Base-by-base conservation (phyloP, 2,797 vertebrate genomes). In the Meriones psammophilus region DNA sequence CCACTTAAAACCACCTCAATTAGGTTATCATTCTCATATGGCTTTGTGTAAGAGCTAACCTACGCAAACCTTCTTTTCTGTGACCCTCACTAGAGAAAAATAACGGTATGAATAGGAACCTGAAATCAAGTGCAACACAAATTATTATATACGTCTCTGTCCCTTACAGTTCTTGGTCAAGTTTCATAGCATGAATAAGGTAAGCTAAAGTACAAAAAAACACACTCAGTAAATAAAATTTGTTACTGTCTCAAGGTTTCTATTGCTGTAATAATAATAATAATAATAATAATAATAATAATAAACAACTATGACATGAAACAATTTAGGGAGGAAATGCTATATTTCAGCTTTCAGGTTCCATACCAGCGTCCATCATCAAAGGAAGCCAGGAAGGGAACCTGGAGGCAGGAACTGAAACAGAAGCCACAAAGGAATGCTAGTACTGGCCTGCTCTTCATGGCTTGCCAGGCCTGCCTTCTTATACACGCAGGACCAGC, bases 101-200 rank as follows among this genome's bases (percentile, higher is more conserved):
- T 8, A 30, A 0, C n/a, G 33, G 13, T 4, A 30, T 56, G 39
- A 42, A 62, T 20, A 83, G 33, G 12, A 74, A 74, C 73, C 58
- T 33, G 66, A 77, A 86, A 90, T 28, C 26, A 88, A 60, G 2
- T 83, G 22, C 3, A 94, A 78, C 91, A n/a, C 24, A 97, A 89
- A 93, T 96, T 94, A 77, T 50, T 91, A 46, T n/a, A 84, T 90
- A 62, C n/a, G 24, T 60, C 77, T 91, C 36, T 22, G n/a, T 92
- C 62, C 39, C 66, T 94, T 90, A 12, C 84, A 54, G 92, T 60
- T 95, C 80, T 79, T 96, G 46, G 92, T 97, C 95, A 96, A 85
- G 96, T 94, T 30, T 36, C 79, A 64, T 79, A 64, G 50, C 71
- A 80, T 90, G 3, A n/a, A 73, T 33, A 94, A 96, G 96, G 39